Conservation (phyloP, 2,888 invertebrate genomes). For the Acanthosoma haemorrhoidale region DNA sequence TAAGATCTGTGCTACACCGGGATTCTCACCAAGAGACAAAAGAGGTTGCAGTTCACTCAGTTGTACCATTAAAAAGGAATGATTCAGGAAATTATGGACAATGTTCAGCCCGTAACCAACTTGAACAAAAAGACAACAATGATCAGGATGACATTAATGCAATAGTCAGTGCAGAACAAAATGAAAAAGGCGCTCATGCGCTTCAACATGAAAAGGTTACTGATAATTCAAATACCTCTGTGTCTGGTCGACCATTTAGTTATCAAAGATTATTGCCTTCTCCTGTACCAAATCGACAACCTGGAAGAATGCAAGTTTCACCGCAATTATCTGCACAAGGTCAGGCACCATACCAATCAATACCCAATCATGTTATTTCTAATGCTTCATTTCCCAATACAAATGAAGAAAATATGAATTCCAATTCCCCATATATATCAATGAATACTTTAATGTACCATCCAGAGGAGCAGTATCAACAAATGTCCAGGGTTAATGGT, state of each 20-base stretch:
- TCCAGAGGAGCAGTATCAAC: conserved; percentile 16
- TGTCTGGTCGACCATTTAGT: background rate
- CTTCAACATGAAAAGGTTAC: background rate
- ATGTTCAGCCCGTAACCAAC: conserved; percentile 41
- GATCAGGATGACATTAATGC: background rate
- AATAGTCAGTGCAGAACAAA: background rate
- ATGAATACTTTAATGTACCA: conserved; percentile 14
- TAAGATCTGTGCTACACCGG: conserved; percentile 74
- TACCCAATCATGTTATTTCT: background rate
- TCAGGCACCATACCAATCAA: conserved; percentile 48
- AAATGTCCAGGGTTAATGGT: background rate
- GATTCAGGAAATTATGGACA: conserved; percentile 47
- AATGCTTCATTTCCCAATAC: background rate
- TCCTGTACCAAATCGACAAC: conserved; percentile 36
- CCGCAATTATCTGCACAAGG: conserved; percentile 37
- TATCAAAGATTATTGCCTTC: conserved; percentile 34
- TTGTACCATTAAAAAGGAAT: conserved; percentile 43
- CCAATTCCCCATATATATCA: conserved; percentile 6
- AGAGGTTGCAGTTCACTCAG: conserved; percentile 44
- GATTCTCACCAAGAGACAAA: conserved; percentile 52
- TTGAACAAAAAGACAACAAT: conserved; percentile 28
- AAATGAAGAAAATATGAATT: background rate
- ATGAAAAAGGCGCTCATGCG: background rate
- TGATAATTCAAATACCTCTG: background rate
- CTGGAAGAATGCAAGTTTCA: conserved; percentile 23